phyloP scores from a whole-genome alignment of 2,113 vertebrate species.

The Zosterops japonicus region DNA sequence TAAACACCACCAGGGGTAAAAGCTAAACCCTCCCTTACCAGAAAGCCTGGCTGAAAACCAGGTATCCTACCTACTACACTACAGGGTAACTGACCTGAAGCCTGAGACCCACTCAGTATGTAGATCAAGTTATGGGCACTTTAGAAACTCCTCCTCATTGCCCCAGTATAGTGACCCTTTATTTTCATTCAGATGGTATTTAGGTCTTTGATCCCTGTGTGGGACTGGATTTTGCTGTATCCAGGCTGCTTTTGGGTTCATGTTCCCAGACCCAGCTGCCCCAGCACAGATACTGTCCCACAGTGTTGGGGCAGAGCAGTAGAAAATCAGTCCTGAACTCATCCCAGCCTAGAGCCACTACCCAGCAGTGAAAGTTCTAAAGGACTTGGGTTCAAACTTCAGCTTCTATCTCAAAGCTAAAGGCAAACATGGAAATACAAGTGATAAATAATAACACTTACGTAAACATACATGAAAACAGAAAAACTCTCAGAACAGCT shows the following conservation, averaged over 20 bases:
- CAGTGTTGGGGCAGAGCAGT: not conserved
- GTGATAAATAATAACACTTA: not conserved
- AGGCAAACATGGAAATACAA: not conserved
- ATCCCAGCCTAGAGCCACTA: not conserved
- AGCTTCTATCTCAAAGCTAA: not conserved
- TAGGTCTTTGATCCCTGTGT: not conserved
- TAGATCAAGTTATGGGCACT: not conserved
- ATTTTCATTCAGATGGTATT: not conserved
- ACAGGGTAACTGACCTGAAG: not conserved
- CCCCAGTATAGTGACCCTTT: not conserved
- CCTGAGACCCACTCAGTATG: not conserved
- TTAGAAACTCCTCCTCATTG: not conserved
- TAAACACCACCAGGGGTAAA: not conserved
- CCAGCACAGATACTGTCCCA: not conserved
- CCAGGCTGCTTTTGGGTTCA: not conserved
- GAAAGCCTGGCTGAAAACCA: not conserved
- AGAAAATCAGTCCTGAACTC: not conserved
- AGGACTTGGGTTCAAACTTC: not conserved
- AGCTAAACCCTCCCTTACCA: not conserved
- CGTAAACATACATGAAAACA: not conserved
- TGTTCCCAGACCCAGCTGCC: constrained; percentile 13
- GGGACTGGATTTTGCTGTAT: not conserved
- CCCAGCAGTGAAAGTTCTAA: not conserved
- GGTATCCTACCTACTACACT: not conserved
- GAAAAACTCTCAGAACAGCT: constrained; percentile 30